These are phyloP conservation scores for Silurus aristotelis DNA, from an alignment of 2,797 vertebrate genomes.

Conservation along the genomic window DNA sequence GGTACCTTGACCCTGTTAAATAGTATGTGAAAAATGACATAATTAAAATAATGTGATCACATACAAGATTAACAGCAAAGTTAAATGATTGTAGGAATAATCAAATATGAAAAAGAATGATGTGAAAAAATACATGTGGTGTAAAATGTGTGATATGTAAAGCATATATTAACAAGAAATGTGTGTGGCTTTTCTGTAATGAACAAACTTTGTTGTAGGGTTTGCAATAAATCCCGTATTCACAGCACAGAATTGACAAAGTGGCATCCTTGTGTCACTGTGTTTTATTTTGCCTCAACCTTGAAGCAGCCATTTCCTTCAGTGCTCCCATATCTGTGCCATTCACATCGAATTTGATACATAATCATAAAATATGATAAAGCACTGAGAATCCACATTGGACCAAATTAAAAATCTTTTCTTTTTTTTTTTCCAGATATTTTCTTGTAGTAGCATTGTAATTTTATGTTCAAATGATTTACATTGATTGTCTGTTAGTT, in stretches of 20 bases:
- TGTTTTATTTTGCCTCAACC: constrained; percentile 54
- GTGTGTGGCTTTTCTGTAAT: neutral
- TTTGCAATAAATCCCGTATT: constrained; percentile 46
- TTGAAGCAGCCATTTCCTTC: constrained; percentile 69
- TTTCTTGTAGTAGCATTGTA: constrained; percentile 69
- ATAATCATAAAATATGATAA: constrained; percentile 75
- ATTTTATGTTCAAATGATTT: constrained; percentile 59
- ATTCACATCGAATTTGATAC: constrained; percentile 76
- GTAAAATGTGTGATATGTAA: neutral
- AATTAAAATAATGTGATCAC: neutral
- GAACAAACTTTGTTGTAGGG: neutral
- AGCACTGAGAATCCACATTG: constrained; percentile 91
- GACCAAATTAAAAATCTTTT: constrained; percentile 80
- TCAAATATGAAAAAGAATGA: neutral
- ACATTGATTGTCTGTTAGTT: constrained; percentile 77
- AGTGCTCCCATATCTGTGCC: constrained; percentile 69
- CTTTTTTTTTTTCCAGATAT: constrained; percentile 49
- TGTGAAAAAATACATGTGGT: neutral
- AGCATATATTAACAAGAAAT: neutral
- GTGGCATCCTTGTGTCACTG: constrained; percentile 55
- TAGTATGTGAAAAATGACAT: neutral
- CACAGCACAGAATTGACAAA: constrained; percentile 32
- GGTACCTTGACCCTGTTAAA: neutral
- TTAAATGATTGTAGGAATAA: neutral
- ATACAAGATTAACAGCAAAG: neutral